Evolutionary conservation across 2,797 vertebrate species (phyloP).

Genomic region (Arremon aurantiirostris): DNA sequence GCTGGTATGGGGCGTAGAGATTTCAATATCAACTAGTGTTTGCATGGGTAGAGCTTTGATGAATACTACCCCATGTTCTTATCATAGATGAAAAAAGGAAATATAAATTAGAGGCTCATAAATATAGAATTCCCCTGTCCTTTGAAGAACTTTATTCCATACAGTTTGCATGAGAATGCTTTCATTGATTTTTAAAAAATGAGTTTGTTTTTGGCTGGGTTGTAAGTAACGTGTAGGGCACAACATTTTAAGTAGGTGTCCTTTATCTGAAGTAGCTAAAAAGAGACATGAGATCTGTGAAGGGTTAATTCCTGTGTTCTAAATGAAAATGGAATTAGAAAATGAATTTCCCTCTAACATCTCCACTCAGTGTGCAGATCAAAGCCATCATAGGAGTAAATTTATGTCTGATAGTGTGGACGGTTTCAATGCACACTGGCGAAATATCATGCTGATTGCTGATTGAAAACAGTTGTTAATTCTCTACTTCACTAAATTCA

Average conservation of each 20-base stretch:
- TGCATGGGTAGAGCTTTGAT: slow-evolving; percentile 18
- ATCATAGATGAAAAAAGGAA: slow-evolving; percentile 37
- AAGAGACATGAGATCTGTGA: slow-evolving; percentile 18
- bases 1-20: background rate
- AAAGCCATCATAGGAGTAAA: slow-evolving; percentile 80
- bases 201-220: background rate
- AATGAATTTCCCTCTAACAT: slow-evolving; percentile 60
- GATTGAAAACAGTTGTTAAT: slow-evolving; percentile 98
- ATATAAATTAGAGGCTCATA: slow-evolving; percentile 49
- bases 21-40: background rate
- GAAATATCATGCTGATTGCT: slow-evolving; percentile 87
- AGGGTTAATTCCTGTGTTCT: slow-evolving; percentile 49
- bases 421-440: slow-evolving; percentile 77
- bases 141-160: slow-evolving; percentile 47
- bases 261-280: slow-evolving; percentile 12
- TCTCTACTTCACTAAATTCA: slow-evolving; percentile 93
- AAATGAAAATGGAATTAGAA: slow-evolving; percentile 60
- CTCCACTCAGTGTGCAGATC: slow-evolving; percentile 70
- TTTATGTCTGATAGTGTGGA: slow-evolving; percentile 81
- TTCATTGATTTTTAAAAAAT: background rate
- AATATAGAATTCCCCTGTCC: slow-evolving; percentile 8
- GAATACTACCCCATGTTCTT: background rate
- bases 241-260: background rate
- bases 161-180: background rate
- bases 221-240: background rate